phyloP scores from a whole-genome alignment of 2,888 invertebrate species.

The Pinctada fucata region DNA sequence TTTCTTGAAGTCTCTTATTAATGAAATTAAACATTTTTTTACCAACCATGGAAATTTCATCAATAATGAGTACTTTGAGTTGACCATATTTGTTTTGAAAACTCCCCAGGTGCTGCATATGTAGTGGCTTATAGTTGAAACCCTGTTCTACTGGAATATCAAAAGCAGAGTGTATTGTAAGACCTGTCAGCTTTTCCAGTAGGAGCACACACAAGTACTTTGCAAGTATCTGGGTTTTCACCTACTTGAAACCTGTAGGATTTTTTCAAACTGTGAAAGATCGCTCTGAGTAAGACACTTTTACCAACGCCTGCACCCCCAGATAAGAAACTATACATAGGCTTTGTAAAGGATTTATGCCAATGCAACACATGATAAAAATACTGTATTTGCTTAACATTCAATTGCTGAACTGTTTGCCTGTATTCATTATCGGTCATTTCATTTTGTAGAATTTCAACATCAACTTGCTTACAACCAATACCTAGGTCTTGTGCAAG shows the following conservation, averaged over 20 bases:
- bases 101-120: slow-evolving; percentile 44
- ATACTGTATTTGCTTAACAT: slow-evolving; percentile 40
- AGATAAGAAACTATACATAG: slow-evolving; percentile 40
- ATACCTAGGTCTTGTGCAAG: slow-evolving; percentile 27
- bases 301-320: slow-evolving; percentile 49
- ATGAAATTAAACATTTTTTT: slow-evolving; percentile 46
- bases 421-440: slow-evolving; percentile 30
- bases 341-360: slow-evolving; percentile 27
- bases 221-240: slow-evolving; percentile 38
- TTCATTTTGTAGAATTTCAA: slow-evolving; percentile 4
- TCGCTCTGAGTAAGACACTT: slow-evolving; percentile 31
- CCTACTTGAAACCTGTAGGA: slow-evolving; percentile 27
- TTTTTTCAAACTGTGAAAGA: slow-evolving; percentile 42
- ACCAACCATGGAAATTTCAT: slow-evolving; percentile 59
- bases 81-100: slow-evolving; percentile 27
- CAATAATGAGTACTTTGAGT: slow-evolving; percentile 48
- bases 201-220: slow-evolving; percentile 47
- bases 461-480: slow-evolving; percentile 9
- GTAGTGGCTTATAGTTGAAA: slow-evolving; percentile 45
- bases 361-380: slow-evolving; percentile 41
- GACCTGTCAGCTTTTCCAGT: slow-evolving; percentile 47
- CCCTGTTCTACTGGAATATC: slow-evolving; percentile 40
- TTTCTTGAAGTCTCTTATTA: slow-evolving; percentile 46
- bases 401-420: slow-evolving; percentile 25
- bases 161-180: slow-evolving; percentile 46